Percentiles rank a stretch among this genome's conserved stretches.
These are phyloP conservation scores for Zhuqinia jingwanae DNA, from an alignment of 2,888 invertebrate species.

Conservation along the genomic window DNA sequence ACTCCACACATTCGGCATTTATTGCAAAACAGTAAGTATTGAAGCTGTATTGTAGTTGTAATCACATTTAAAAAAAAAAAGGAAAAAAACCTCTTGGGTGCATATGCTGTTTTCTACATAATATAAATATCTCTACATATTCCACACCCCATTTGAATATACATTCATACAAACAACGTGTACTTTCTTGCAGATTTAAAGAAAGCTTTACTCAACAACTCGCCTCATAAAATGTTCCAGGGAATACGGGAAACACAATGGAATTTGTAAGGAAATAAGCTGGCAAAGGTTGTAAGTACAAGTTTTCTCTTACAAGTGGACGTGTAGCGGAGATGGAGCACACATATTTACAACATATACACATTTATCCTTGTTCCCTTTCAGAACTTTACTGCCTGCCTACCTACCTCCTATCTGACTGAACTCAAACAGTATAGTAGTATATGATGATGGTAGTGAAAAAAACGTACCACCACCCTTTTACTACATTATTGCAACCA, in stretches of 20 bases:
- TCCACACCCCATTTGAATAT: conserved; percentile 62
- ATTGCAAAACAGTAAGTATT: conserved; percentile 3
- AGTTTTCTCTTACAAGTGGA: conserved; percentile 12
- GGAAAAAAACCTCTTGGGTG: conserved; percentile 15
- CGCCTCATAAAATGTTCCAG: neutral
- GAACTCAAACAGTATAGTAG: too few species aligned
- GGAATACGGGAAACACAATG: conserved; percentile 13
- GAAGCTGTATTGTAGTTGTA: neutral
- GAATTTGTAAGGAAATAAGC: conserved; percentile 39
- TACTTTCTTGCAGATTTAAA: conserved; percentile 30
- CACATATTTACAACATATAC: too few species aligned
- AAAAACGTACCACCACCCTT: neutral
- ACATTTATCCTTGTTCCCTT: conserved; percentile 36
- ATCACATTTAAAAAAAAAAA: conserved; percentile 5
- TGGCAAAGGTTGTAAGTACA: conserved; percentile 16
- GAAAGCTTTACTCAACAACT: neutral
- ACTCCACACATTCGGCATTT: neutral
- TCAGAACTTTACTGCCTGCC: too few species aligned
- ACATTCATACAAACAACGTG: neutral
- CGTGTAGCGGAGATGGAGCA: too few species aligned
- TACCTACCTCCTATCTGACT: too few species aligned
- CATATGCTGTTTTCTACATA: neutral
- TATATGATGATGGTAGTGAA: conserved; percentile 4
- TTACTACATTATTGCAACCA: conserved; percentile 59
- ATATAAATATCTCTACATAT: neutral